Conservation (phyloP, 2,113 vertebrate species). For the Mustelus asterias region DNA sequence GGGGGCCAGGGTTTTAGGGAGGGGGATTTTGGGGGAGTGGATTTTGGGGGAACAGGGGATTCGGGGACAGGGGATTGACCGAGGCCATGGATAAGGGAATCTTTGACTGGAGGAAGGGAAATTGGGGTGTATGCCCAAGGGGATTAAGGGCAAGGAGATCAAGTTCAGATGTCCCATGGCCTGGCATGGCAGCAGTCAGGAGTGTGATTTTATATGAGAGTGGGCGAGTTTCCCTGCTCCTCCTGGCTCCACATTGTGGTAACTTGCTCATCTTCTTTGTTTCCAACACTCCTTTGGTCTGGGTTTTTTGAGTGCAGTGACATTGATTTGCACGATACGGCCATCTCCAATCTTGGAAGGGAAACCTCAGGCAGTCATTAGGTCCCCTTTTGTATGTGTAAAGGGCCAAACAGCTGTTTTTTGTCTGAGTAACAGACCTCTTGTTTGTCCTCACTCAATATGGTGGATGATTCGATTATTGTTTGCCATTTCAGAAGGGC, state of each 20-base stretch:
- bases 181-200: neutral
- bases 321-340: too few species aligned
- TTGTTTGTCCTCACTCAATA: neutral
- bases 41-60: neutral
- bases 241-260: neutral
- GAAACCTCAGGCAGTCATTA: neutral
- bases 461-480: neutral
- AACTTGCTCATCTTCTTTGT: neutral
- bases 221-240: neutral
- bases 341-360: neutral
- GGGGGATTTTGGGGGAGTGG: too few species aligned
- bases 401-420: neutral
- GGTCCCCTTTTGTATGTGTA: neutral
- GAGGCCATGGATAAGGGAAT: too few species aligned
- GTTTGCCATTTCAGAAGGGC: neutral
- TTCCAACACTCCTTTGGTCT: neutral
- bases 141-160: neutral
- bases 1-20: neutral
- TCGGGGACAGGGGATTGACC: neutral
- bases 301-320: neutral
- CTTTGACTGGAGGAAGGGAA: neutral
- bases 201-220: neutral
- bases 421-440: neutral
- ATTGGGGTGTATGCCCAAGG: neutral
- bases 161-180: neutral